Conservation (phyloP, 1,140 invertebrate genomes). For the Orchesella cincta region DNA sequence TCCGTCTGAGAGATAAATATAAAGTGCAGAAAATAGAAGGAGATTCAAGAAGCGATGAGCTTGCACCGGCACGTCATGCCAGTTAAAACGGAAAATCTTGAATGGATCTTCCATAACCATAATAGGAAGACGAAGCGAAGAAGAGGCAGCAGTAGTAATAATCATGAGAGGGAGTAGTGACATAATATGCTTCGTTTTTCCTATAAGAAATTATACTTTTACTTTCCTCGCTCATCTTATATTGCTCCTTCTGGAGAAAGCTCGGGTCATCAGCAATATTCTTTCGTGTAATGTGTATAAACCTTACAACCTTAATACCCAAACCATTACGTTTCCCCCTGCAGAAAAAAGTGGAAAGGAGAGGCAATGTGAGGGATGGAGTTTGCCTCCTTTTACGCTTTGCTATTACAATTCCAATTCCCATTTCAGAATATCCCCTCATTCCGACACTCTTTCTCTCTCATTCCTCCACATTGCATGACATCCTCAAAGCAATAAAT, state of each 20-base stretch:
- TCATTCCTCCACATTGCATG: not conserved
- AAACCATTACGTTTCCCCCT: constrained; percentile 15
- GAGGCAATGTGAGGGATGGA: not conserved
- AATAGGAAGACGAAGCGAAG: not conserved
- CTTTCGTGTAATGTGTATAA: not conserved
- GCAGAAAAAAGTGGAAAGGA: not conserved
- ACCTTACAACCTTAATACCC: not conserved
- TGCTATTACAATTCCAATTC: constrained; percentile 3
- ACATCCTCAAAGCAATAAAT: constrained; percentile 8
- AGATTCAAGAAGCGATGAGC: not conserved
- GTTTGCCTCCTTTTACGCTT: not conserved
- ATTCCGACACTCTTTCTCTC: constrained; percentile 16
- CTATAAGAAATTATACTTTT: constrained; percentile 19
- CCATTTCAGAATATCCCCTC: constrained; percentile 28
- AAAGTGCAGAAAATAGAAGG: not conserved
- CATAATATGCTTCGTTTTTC: constrained; percentile 1
- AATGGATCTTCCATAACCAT: not conserved
- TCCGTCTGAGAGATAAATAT: not conserved
- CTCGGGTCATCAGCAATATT: not conserved
- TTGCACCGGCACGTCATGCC: constrained; percentile 14
- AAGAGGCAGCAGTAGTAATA: not conserved
- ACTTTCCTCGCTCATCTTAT: constrained; percentile 1
- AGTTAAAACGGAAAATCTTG: not conserved
- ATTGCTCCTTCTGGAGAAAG: not conserved
- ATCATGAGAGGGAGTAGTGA: not conserved